phyloP scores from a whole-genome alignment of 2,888 invertebrate genomes.

The Smittia sp. region DNA sequence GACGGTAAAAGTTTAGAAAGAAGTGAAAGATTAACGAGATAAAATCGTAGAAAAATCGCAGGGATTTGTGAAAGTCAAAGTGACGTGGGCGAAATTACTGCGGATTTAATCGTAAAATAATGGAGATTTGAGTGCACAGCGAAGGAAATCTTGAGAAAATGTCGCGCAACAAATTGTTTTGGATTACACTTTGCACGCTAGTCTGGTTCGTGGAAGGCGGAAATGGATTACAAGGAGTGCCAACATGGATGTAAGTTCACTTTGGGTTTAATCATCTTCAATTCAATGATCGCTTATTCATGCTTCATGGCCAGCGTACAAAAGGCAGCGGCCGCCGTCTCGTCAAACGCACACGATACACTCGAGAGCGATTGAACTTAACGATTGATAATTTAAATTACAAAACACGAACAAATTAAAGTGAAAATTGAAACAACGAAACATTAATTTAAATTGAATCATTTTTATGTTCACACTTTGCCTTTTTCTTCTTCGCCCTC shows the following conservation, averaged over 20 bases:
- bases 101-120: background rate
- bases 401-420: constrained; percentile 20
- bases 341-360: background rate
- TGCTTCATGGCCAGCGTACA: background rate
- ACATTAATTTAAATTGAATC: constrained; percentile 36
- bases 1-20: background rate
- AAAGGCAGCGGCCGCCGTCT: background rate
- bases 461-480: constrained; percentile 37
- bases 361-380: constrained; percentile 15
- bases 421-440: background rate
- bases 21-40: background rate
- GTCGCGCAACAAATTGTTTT: constrained; percentile 34
- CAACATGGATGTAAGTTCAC: constrained; percentile 53
- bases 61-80: background rate
- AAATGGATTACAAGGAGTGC: constrained; percentile 51
- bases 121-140: background rate
- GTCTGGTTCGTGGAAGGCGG: constrained; percentile 45
- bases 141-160: constrained; percentile 24
- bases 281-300: background rate
- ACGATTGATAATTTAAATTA: constrained; percentile 36
- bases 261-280: background rate
- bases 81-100: background rate
- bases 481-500: background rate
- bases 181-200: constrained; percentile 38
- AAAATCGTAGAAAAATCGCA: background rate